Base-by-base conservation (phyloP, 64 coral and sea anemone genomes). In the Hydrozoanthus tunicans region DNA sequence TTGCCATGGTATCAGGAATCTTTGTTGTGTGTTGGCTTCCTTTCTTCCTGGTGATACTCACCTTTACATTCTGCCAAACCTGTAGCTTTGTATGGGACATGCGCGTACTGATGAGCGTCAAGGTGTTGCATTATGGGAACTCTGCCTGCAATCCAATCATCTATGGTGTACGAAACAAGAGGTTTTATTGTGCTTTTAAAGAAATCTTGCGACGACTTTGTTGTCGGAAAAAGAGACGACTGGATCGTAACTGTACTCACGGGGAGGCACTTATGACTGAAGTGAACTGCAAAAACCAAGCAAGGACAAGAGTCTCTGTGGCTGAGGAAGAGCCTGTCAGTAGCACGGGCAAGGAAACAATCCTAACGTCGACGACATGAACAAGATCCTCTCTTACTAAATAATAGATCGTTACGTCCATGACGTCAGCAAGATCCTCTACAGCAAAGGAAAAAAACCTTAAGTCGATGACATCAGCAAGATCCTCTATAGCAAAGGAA, bases 121-220 rank as follows among this genome's bases (percentile, higher is more conserved):
- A 96, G 70, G 23, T 96, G 77, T 89, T 96, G 55, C 95, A 96
- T 59, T 96, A 91, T 82, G 92, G 89, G 13, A 96, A 96, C 92
- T 93, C 92, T 4, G 95, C 80, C 53, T 91, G 90, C 60, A 96
- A 96, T 60, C 95, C 95, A 23, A 61, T 96, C 24, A 91, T 96
- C 53, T 96, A 96, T 51, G 90, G 89, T 53, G 90, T 94, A 9
- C 91, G 92, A n/a, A 96, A 94, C 58, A 93, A 84, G 67, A 77
- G 89, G 1, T 96, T 96, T 79, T 89, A 94, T 66, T 73, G 52
- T 13, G 95, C 95, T 4, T 96, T 96, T 66, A 88, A 69, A 13
- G 64, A 81, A 85, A 91, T 96, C 62, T 58, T 96, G 55, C 76
- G 70, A 17, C 69, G 70, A 9, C 53, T 91, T 9, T 17, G 77